Evolutionary conservation across 1,140 invertebrate genomes (phyloP), one percentile per base, ranked within the genome.

Genomic region (Lordiphosa mommai): DNA sequence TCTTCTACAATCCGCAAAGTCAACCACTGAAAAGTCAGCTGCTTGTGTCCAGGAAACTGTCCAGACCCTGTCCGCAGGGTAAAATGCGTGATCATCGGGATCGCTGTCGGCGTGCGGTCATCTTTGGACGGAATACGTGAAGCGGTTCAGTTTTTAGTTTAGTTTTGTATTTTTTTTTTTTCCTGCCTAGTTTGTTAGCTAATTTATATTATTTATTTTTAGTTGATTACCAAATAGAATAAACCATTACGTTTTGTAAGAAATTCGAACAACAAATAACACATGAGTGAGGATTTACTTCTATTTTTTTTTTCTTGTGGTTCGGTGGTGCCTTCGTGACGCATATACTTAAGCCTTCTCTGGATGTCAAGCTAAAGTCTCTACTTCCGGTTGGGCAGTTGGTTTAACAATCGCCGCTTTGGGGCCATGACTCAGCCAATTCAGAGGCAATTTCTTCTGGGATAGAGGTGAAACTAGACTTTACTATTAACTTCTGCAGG

Each of bases 11-110:
- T 41, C 64, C 66, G 4, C 37, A 66, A 9, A 61, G 64, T 10
- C 56, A 36, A 0, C 64, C 82, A 0, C 17, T 65, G 0, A 71
- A 58, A n/a, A 58, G 76, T 13, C 86, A 88, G 46, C 55, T 88
- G 20, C 67, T 88, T 14, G 50, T 79, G 8, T 86, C 80, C 4
- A 56, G 67, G 4, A 65, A 50, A 6, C 23, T 70, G 1, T 29
- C 64, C 10, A 48, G 40, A 2, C 86, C 86, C 1, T 88, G 86
- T 59, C 85, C 80, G 2, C 52, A 51, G 9, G 85, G 86, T 0
- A 73, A 74, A 33, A 84, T 87, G 80, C 52, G 86, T 4, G 86
- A 88, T 44, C 86, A 88, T 47, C 79, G 85, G 14, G 82, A 86
- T 57, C 80, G 85, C 9, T 88, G 86, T 50, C 63, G 86, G 13